Conservation (phyloP, 2,888 invertebrate genomes). For the Athripsodes cinereus region DNA sequence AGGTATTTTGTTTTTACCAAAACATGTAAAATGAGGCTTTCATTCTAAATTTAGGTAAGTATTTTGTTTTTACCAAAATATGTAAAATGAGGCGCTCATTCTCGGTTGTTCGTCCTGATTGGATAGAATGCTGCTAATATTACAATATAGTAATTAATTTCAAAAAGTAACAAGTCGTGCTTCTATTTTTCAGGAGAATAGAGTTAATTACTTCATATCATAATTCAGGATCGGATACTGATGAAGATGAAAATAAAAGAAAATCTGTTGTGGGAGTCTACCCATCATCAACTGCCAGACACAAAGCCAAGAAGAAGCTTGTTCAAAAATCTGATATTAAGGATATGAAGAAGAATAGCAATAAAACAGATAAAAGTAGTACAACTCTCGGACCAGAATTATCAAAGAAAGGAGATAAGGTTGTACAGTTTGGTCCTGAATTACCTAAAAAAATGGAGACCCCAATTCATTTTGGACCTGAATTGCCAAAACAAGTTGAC, state of each 20-base stretch:
- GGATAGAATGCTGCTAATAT: too few relatives aligned
- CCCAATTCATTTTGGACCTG: not conserved
- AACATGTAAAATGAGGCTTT: too few relatives aligned
- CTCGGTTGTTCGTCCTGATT: too few relatives aligned
- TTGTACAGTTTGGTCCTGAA: constrained; percentile 7
- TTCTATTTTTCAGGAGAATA: constrained; percentile 44
- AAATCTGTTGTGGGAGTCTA: constrained; percentile 16
- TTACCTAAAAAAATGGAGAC: constrained; percentile 2
- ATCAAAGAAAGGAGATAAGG: constrained; percentile 4
- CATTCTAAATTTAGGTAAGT: too few relatives aligned
- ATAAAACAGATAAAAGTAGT: not conserved
- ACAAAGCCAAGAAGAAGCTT: not conserved
- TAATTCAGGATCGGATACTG: constrained; percentile 51
- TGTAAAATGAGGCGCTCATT: too few relatives aligned
- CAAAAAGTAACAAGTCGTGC: too few relatives aligned
- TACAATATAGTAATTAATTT: too few relatives aligned
- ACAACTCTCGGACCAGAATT: constrained; percentile 18
- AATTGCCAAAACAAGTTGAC: not conserved
- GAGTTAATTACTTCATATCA: constrained; percentile 53
- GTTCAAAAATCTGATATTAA: not conserved
- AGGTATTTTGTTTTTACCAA: too few relatives aligned
- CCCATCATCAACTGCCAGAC: constrained; percentile 4
- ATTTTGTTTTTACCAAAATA: too few relatives aligned
- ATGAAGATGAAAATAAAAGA: constrained; percentile 36
- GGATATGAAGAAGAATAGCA: constrained; percentile 3